Evolutionary conservation across 2,113 vertebrate genomes (phyloP).

Genomic region (Leptosomus discolor): DNA sequence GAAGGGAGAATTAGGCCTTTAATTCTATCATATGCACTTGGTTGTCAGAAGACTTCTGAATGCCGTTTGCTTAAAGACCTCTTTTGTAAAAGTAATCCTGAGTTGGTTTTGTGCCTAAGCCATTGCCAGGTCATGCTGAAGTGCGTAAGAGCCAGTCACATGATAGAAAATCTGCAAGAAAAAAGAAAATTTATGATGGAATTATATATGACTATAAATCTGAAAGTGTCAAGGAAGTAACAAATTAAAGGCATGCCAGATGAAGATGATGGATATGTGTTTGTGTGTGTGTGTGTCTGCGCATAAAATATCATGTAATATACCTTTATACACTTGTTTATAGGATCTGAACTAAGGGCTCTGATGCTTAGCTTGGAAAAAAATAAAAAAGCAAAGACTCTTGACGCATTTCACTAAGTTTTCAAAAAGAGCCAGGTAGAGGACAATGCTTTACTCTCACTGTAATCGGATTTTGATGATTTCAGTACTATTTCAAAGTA

Average conservation of each 20-base stretch:
- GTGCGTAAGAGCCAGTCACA: slow-evolving; percentile 87
- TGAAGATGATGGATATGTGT: background rate
- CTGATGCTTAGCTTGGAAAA: background rate
- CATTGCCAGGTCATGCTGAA: slow-evolving; percentile 88
- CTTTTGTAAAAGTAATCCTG: slow-evolving; percentile 5
- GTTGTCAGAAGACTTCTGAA: slow-evolving; percentile 4
- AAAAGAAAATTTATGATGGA: slow-evolving; percentile 33
- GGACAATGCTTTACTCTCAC: background rate
- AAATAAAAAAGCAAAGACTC: background rate
- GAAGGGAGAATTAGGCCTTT: background rate
- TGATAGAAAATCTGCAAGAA: slow-evolving; percentile 89
- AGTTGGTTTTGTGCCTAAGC: slow-evolving; percentile 72
- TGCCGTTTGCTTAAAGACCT: slow-evolving; percentile 9
- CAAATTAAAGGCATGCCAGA: slow-evolving; percentile 26
- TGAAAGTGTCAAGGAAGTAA: slow-evolving; percentile 8
- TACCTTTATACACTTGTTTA: background rate
- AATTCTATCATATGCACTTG: slow-evolving; percentile 13
- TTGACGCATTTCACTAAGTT: background rate
- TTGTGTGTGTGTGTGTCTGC: background rate
- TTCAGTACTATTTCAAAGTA: background rate
- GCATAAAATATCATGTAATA: background rate
- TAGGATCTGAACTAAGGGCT: background rate
- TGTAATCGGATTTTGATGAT: background rate
- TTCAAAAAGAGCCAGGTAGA: background rate
- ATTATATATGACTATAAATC: slow-evolving; percentile 22